Conservation (phyloP, 2,888 invertebrate genomes). For the Plebejus melissa region DNA sequence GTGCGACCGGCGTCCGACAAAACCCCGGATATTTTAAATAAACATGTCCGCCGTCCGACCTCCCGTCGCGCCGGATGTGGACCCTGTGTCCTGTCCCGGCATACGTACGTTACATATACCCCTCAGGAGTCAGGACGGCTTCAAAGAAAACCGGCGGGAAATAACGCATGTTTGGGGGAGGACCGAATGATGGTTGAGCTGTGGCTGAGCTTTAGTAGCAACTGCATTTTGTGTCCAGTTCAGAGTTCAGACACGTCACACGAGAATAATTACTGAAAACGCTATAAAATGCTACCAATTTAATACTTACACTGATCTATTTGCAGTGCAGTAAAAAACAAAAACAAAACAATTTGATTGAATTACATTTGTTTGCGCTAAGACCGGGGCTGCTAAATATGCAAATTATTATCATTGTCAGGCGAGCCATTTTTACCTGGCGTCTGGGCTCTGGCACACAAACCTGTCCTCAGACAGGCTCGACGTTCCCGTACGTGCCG, state of each 20-base stretch:
- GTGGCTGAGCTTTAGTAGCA: too few relatives aligned
- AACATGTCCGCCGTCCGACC: constrained; percentile 9
- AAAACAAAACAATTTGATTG: too few relatives aligned
- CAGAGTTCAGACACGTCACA: too few relatives aligned
- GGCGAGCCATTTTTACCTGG: background rate
- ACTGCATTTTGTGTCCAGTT: too few relatives aligned
- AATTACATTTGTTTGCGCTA: too few relatives aligned
- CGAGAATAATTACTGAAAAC: too few relatives aligned
- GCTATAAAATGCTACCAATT: too few relatives aligned
- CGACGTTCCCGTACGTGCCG: background rate
- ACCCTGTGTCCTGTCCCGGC: background rate
- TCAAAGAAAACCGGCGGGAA: background rate
- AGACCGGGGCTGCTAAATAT: too few relatives aligned
- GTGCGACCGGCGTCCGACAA: background rate
- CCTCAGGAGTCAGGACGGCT: background rate
- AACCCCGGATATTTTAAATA: constrained; percentile 16
- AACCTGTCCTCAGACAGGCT: background rate
- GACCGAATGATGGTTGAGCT: background rate
- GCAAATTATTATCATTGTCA: background rate
- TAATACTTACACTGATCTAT: too few relatives aligned
- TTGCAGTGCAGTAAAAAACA: too few relatives aligned
- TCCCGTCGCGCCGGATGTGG: constrained; percentile 7
- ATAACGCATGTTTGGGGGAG: background rate
- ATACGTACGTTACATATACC: background rate
- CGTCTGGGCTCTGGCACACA: background rate